A percentile compares a stretch with the other conserved stretches of the same genome.
These are phyloP conservation scores for Forbesichthys papilliferus DNA, from an alignment of 2,113 vertebrate species.

Conservation along the genomic window DNA sequence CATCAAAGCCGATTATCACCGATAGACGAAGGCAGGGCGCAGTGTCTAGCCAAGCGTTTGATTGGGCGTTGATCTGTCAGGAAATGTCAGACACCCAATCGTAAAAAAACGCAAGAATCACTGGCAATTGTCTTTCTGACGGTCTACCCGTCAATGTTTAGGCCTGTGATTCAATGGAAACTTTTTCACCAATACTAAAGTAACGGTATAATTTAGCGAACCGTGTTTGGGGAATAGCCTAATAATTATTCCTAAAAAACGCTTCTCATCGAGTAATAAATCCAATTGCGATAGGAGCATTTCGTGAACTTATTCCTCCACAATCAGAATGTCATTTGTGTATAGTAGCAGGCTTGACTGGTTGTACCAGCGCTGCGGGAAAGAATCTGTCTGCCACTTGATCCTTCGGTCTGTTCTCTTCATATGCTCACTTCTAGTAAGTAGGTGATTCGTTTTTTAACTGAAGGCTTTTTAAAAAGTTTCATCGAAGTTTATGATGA, in stretches of 20 bases:
- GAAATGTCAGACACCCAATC: slow-evolving; percentile 41
- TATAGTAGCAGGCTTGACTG: slow-evolving; percentile 48
- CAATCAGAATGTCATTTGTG: slow-evolving; percentile 31
- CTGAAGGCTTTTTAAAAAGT: background rate
- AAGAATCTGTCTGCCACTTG: slow-evolving; percentile 24
- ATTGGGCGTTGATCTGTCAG: slow-evolving; percentile 42
- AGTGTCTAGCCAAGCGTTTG: background rate
- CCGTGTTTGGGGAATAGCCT: background rate
- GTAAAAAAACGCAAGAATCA: background rate
- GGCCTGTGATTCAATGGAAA: background rate
- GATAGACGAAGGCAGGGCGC: slow-evolving; percentile 3
- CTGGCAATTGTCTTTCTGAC: slow-evolving; percentile 21
- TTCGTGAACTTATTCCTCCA: background rate
- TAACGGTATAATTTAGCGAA: background rate
- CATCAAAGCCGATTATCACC: slow-evolving; percentile 54
- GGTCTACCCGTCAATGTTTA: slow-evolving; percentile 23
- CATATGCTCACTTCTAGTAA: slow-evolving; percentile 49
- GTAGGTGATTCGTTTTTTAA: slow-evolving; percentile 5
- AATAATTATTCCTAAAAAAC: background rate
- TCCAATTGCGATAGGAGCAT: background rate
- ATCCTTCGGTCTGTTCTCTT: slow-evolving; percentile 42
- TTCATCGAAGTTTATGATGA: no score
- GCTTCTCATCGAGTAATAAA: background rate
- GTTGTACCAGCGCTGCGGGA: slow-evolving; percentile 45
- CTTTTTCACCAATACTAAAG: background rate